Base-by-base conservation (phyloP, 2,113 vertebrate species). In the Zosterops japonicus region DNA sequence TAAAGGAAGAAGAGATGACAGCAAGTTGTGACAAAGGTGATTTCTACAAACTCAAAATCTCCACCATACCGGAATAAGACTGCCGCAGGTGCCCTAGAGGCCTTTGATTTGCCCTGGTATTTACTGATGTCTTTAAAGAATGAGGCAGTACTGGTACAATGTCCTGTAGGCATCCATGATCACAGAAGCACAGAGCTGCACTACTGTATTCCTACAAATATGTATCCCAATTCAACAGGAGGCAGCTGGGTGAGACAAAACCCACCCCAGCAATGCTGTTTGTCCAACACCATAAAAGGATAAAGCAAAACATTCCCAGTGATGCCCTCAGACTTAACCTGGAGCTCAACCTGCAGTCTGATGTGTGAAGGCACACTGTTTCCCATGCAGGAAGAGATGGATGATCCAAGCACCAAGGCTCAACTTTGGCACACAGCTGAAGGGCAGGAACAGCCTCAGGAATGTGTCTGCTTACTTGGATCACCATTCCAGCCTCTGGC, bases 371-470 rank as follows among this genome's bases (percentile, higher is more conserved):
- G 60, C 36, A 72, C 16, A 19, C 11, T 25, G 39, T 22, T 24
- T 80, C 53, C 64, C 82, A 35, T n/a, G 52, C 36, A 78, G 50
- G 50, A 76, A 72, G 70, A 60, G 24, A 20, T 27, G 39, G 47
- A 70, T 59, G 70, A 50, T 25, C n/a, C 88, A 86, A 68, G 50
- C 24, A 22, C 63, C 42, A 64, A 47, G 27, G 69, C 64, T 39
- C 0, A 0, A 33, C 35, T n/a, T 10, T 15, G 15, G 31, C 50
- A 61, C 36, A 25, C n/a, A 72, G 61, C 25, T n/a, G 3, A 0
- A 8, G 28, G 47, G 44, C 63, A 86, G 76, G 35, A 42, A 69
- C 24, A 49, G 55, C 47, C 36, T 28, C 36, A 44, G 27, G 23
- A n/a, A 68, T 1, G 14, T 24, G 42, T 33, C 33, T 35, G 49